A percentile compares a stretch with the other conserved stretches of the same genome.
Conservation (phyloP, 2,113 vertebrate species). For the Fulmarus glacialis region DNA sequence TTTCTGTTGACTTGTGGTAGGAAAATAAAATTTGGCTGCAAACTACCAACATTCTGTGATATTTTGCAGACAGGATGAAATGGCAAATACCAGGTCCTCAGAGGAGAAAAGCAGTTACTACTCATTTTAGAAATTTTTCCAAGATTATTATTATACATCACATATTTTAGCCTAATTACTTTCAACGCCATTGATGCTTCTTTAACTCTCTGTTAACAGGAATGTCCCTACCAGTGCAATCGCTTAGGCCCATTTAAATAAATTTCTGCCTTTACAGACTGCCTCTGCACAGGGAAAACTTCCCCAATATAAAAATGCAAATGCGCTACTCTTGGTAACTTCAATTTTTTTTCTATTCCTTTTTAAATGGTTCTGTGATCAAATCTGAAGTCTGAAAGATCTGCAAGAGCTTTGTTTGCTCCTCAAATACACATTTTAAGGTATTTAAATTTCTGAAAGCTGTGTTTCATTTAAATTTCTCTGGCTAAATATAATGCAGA, state of each 20-base stretch:
- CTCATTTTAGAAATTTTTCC: neutral
- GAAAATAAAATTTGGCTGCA: slow-evolving; percentile 2
- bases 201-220: neutral
- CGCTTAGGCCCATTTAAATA: neutral
- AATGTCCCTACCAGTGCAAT: fast-evolving
- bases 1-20: neutral
- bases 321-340: neutral
- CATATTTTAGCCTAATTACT: neutral
- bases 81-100: slow-evolving; percentile 23
- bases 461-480: neutral
- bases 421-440: neutral
- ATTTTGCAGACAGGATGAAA: neutral
- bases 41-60: neutral
- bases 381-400: neutral
- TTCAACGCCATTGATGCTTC: neutral
- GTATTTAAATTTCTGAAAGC: neutral
- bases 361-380: neutral
- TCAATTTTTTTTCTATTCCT: neutral
- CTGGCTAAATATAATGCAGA: neutral
- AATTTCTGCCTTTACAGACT: neutral
- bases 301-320: neutral
- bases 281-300: neutral
- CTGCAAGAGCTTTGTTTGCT: neutral
- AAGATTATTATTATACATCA: neutral
- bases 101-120: neutral